A percentile compares a stretch with the other conserved stretches of the same genome.
Conservation (phyloP, 2,797 vertebrate species). For the Miichthys miiuy region DNA sequence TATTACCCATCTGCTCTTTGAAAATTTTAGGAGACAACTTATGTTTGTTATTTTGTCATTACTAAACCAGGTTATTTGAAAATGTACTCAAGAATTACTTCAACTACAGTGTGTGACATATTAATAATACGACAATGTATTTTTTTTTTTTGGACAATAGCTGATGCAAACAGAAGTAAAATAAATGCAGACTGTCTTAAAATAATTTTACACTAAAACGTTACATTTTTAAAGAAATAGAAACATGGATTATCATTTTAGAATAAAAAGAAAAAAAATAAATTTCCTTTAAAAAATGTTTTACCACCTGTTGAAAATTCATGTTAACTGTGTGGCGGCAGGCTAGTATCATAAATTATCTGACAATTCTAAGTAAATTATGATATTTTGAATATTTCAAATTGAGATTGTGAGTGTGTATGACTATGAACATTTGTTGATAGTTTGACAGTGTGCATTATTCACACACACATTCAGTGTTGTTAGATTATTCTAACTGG, state of each 20-base stretch:
- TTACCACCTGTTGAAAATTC: background rate
- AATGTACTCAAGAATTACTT: background rate
- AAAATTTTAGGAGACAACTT: background rate
- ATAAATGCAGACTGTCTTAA: background rate
- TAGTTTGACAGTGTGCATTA: background rate
- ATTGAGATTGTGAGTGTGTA: background rate
- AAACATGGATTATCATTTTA: background rate
- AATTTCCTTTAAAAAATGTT: too few species aligned
- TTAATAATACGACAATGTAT: too few species aligned
- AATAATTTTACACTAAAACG: background rate
- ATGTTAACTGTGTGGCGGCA: background rate
- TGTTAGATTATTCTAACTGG: constrained; percentile 23
- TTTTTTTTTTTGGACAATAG: too few species aligned
- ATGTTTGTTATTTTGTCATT: background rate
- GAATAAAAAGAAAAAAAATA: background rate
- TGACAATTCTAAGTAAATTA: too few species aligned
- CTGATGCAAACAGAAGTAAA: background rate
- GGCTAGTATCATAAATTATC: background rate
- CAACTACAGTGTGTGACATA: background rate
- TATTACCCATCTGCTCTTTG: background rate
- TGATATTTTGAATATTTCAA: background rate
- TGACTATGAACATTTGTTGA: background rate
- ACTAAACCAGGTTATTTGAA: background rate
- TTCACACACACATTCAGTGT: background rate
- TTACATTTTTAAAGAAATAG: background rate